A percentile compares a stretch with the other conserved stretches of the same genome.
Evolutionary conservation across 2,888 invertebrate genomes (phyloP).

Genomic region (Phymatocera aterrima): DNA sequence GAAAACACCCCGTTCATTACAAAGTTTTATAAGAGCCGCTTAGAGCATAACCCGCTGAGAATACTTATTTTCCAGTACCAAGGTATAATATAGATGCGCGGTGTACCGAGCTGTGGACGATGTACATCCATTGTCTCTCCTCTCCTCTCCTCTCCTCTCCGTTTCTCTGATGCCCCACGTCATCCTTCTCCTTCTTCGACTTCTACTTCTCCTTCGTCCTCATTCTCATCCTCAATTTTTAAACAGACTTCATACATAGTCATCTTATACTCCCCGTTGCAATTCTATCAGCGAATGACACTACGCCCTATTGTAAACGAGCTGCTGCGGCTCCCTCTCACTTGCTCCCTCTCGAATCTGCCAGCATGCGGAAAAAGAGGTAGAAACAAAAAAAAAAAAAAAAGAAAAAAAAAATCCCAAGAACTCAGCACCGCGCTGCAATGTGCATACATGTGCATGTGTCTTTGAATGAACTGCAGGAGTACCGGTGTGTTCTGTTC

Average conservation of each 20-base stretch:
- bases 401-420: neutral
- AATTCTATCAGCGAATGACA: neutral
- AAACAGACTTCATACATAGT: neutral
- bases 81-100: neutral
- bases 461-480: neutral
- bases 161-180: no score
- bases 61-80: conserved; percentile 11
- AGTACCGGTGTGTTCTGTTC: neutral
- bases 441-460: neutral
- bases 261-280: neutral
- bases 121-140: neutral
- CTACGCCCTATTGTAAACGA: neutral
- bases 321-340: no score
- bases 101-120: neutral
- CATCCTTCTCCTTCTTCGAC: neutral
- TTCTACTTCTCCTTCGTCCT: neutral
- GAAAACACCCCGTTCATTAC: conserved; percentile 64
- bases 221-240: neutral
- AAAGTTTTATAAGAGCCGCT: conserved; percentile 63
- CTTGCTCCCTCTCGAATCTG: no score
- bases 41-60: conserved; percentile 60
- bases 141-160: no score
- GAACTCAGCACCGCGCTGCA: neutral
- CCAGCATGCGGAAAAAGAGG: no score
- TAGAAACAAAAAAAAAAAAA: no score